Evolutionary conservation across 2,888 invertebrate species (phyloP).

Genomic region (Limnephilus auricula): DNA sequence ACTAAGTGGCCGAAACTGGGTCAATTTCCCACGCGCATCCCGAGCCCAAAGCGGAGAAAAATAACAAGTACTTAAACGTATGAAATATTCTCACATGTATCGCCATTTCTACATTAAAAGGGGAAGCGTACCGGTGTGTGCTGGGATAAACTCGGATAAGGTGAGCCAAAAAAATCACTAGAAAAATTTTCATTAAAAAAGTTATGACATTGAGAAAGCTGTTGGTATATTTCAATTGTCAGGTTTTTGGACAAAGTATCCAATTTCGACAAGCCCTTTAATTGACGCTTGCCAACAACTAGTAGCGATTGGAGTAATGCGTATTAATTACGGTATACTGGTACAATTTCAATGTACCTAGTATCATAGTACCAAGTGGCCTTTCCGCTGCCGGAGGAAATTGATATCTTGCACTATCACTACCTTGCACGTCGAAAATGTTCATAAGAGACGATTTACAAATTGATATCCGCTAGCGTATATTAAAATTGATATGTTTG

Average conservation of each 20-base stretch:
- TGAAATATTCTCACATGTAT: conserved; percentile 4
- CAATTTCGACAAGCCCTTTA: too few relatives aligned
- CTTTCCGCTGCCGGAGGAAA: not conserved
- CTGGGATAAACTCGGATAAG: not conserved
- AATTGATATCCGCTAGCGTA: not conserved
- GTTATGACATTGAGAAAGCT: not conserved
- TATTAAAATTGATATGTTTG: too few relatives aligned
- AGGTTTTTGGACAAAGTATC: too few relatives aligned
- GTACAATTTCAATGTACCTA: too few relatives aligned
- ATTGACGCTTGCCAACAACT: too few relatives aligned
- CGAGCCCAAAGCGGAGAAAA: conserved; percentile 10
- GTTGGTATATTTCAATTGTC: not conserved
- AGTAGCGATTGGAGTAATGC: too few relatives aligned
- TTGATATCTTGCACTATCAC: not conserved
- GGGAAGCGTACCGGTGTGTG: conserved; percentile 11
- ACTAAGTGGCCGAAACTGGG: conserved; percentile 39
- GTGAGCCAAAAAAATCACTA: not conserved
- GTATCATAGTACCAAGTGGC: not conserved
- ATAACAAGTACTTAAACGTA: not conserved
- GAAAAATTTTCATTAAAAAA: not conserved
- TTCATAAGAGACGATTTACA: too few relatives aligned
- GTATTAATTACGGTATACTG: too few relatives aligned
- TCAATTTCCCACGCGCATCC: conserved; percentile 44
- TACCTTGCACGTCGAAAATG: not conserved
- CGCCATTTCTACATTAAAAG: not conserved